These are phyloP conservation scores for Wasmannia auropunctata DNA, from an alignment of 1,140 invertebrate genomes.

Conservation along the genomic window DNA sequence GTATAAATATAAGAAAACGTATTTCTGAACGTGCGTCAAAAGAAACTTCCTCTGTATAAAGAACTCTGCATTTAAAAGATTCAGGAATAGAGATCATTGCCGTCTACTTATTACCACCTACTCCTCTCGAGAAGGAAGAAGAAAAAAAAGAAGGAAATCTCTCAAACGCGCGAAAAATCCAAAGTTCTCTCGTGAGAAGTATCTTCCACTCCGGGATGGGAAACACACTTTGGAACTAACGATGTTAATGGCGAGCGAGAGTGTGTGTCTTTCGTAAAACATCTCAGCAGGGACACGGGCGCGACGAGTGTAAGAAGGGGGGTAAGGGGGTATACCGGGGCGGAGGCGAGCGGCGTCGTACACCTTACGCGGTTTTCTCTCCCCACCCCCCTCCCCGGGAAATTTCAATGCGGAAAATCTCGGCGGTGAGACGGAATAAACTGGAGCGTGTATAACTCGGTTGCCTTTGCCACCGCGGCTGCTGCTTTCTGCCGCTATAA, in stretches of 20 bases:
- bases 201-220: background rate
- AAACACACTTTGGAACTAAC: conserved; percentile 26
- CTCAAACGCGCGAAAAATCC: conserved; percentile 6
- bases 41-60: background rate
- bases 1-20: background rate
- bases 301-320: conserved; percentile 14
- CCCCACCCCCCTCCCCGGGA: no score
- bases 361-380: conserved; percentile 47
- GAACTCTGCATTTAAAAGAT: background rate
- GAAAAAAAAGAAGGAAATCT: background rate
- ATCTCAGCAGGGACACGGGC: background rate
- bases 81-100: background rate
- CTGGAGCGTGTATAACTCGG: conserved; percentile 78
- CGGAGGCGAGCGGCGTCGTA: background rate
- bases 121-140: background rate
- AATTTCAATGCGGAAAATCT: conserved; percentile 81
- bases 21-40: background rate
- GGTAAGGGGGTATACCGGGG: background rate
- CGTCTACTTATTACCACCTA: background rate
- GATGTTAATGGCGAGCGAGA: conserved; percentile 14
- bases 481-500: conserved; percentile 83
- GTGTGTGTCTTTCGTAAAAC: conserved; percentile 20
- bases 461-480: conserved; percentile 77
- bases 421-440: conserved; percentile 80
- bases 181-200: background rate